Evolutionary conservation across 2,113 vertebrate species (phyloP).

Genomic region (Chloropsis hardwickii): DNA sequence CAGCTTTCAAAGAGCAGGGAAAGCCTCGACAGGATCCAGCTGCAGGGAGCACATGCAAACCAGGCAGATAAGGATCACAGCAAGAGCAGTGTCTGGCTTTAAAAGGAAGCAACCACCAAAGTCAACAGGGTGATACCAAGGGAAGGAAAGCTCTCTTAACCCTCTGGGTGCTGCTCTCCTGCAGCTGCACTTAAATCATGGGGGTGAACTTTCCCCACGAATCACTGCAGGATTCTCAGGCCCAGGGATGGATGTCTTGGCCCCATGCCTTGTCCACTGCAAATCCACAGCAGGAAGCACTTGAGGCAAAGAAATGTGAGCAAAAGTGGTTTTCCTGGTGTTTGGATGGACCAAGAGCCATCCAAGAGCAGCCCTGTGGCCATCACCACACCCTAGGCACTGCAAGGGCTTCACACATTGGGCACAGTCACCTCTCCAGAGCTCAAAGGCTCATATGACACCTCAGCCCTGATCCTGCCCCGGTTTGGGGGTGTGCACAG

Average conservation of each 20-base stretch:
- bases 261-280: rapidly evolving
- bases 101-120: slow-evolving; percentile 24
- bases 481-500: not conserved
- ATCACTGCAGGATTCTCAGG: not conserved
- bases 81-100: slow-evolving; percentile 12
- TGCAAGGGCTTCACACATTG: rapidly evolving
- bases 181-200: not conserved
- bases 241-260: not conserved
- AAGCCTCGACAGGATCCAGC: not conserved
- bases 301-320: rapidly evolving
- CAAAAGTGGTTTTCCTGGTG: not conserved
- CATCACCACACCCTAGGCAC: not conserved
- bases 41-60: not conserved
- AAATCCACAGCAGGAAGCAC: not conserved
- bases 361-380: not conserved
- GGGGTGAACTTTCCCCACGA: not conserved
- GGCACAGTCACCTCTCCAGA: not conserved
- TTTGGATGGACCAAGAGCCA: not conserved
- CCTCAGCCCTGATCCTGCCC: not conserved
- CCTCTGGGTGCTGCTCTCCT: not conserved
- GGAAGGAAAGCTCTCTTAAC: not conserved
- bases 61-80: slow-evolving; percentile 35
- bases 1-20: slow-evolving; percentile 16
- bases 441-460: rapidly evolving
- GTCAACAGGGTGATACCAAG: not conserved